phyloP scores from a whole-genome alignment of 2,113 vertebrate species.

The Neogobius melanostomus region DNA sequence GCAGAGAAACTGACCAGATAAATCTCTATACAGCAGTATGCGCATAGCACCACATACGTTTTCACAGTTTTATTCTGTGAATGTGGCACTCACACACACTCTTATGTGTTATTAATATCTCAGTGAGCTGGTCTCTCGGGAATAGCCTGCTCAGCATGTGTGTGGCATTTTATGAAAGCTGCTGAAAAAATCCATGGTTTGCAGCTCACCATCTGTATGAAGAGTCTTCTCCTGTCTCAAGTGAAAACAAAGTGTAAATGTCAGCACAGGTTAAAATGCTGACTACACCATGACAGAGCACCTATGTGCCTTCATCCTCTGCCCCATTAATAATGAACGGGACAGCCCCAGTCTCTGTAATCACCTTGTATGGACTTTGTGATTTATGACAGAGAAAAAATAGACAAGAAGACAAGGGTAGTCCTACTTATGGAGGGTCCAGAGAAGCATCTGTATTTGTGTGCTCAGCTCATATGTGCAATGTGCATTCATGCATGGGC shows the following conservation, averaged over 20 bases:
- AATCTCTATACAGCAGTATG: neutral
- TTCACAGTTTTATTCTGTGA: constrained; percentile 40
- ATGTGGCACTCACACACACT: constrained; percentile 28
- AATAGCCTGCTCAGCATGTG: constrained; percentile 65
- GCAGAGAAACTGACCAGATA: neutral
- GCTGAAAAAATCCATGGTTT: constrained; percentile 53
- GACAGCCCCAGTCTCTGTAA: constrained; percentile 35
- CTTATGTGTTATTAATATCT: constrained; percentile 60
- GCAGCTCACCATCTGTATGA: constrained; percentile 55
- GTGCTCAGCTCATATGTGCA: constrained; percentile 43
- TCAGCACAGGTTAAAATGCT: constrained; percentile 70
- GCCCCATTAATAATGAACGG: constrained; percentile 47
- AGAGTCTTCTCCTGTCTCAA: constrained; percentile 49
- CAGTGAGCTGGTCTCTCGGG: constrained; percentile 56
- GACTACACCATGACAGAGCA: constrained; percentile 65
- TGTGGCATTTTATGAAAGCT: constrained; percentile 68
- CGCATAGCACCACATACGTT: constrained; percentile 8
- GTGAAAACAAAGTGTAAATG: constrained; percentile 62
- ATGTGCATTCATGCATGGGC: constrained; percentile 57
- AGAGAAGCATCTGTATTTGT: constrained; percentile 60
- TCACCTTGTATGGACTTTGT: constrained; percentile 45
- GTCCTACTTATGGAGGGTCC: constrained; percentile 31
- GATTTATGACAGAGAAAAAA: constrained; percentile 49
- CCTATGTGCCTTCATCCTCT: constrained; percentile 47
- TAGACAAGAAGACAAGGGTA: constrained; percentile 28